phyloP scores from a whole-genome alignment of 1,140 invertebrate species.

The Halyomorpha halys region DNA sequence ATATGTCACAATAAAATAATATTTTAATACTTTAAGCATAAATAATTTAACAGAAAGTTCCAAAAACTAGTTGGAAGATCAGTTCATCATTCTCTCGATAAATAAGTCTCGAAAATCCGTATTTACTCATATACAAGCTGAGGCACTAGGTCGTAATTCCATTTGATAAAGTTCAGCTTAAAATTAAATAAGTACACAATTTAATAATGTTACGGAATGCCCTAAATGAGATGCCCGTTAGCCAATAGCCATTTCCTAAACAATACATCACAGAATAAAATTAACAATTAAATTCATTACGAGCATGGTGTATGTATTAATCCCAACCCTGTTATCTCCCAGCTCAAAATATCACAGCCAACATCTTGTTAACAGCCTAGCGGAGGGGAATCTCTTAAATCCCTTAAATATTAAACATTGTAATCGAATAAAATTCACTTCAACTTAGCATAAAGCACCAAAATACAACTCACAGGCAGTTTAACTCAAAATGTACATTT shows the following conservation, averaged over 20 bases:
- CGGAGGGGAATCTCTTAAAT: slow-evolving; percentile 4
- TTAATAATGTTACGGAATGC: no score
- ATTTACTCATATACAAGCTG: slow-evolving; percentile 29
- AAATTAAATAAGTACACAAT: no score
- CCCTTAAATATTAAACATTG: slow-evolving; percentile 8
- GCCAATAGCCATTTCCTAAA: not conserved
- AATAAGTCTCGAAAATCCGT: slow-evolving; percentile 22
- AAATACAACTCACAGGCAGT: not conserved
- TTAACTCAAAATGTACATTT: no score
- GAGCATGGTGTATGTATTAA: not conserved
- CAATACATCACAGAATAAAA: slow-evolving; percentile 19
- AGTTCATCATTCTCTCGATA: slow-evolving; percentile 22
- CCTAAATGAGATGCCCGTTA: no score
- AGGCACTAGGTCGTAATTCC: slow-evolving; percentile 9
- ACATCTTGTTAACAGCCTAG: slow-evolving; percentile 5
- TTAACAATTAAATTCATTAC: slow-evolving; percentile 9
- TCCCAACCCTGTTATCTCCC: slow-evolving; percentile 18
- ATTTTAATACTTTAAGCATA: no score
- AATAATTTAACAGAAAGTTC: not conserved
- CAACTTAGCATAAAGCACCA: not conserved
- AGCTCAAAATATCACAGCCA: slow-evolving; percentile 23
- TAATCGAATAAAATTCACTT: not conserved
- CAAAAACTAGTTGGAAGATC: slow-evolving; percentile 24
- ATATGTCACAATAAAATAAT: no score
- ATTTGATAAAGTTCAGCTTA: not conserved